Base-by-base conservation (phyloP, 1,140 invertebrate genomes). In the Conopomorpha cramerella region DNA sequence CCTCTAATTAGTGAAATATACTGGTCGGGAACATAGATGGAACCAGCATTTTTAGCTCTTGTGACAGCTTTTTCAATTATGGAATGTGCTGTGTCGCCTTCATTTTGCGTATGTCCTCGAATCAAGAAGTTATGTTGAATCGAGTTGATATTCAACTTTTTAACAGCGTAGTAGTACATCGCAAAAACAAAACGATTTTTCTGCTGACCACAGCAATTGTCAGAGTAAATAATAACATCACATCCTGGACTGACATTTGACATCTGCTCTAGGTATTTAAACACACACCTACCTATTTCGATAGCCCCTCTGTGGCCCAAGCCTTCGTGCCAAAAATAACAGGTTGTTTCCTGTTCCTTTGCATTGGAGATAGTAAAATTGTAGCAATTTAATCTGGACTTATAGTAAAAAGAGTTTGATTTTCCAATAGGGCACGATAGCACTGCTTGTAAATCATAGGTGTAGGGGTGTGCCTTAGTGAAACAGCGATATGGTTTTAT, bases 321-420 rank as follows among this genome's bases (percentile, higher is more conserved):
- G 1, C 47, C 50, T 45, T 81, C 68, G 49, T 76, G 49, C 71
- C 77, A 80, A 29, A 77, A 55, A 49, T 56, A 74, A 36, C 72
- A 77, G 13, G 30, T 36, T 8, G 51, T 49, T 41, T 39, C 15
- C 35, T 25, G 19, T 12, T 33, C 0, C 40, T 45, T 38, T 36
- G 30, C 13, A 41, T 77, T 51, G 30, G 47, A 68, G 31, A 79
- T 40, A 7, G 64, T 79, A 29, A 74, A 74, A 55, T 80, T 79
- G 30, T 65, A 76, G 8, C 63, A 47, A 42, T 54, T 49, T 8
- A 80, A 38, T 41, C 63, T 71, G 8, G 45, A 55, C 54, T 57
- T 57, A 19, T 58, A 55, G 38, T 41, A 57, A 46, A 51, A 50
- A 38, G 45, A 30, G 1, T 34, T 36, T 27, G 37, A 41, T 13